Evolutionary conservation across 2,113 vertebrate genomes (phyloP), one percentile per base, ranked within the genome.

Genomic region (Corythaeola cristata): DNA sequence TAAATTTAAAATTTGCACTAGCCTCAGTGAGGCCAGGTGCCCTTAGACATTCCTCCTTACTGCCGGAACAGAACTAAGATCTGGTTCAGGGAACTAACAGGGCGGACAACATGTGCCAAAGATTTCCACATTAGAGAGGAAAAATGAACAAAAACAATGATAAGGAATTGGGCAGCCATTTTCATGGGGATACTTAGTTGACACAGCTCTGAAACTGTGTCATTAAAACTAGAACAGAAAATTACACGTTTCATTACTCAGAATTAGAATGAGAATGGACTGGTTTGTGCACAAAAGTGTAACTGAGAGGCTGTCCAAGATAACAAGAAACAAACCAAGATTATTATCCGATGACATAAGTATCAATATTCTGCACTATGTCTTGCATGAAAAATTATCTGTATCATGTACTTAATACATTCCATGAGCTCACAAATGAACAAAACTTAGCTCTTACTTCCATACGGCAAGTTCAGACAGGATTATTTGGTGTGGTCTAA

Each of bases 171-270:
- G 47, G 73, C 7, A 89, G 80, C 41, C 8, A 1, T 78, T 93
- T 88, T 86, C 60, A 73, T 2, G 1, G 39, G 27, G 53, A 87
- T 72, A 63, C 21, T 89, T 74, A 69, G 15, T 53, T 74, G 86
- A 80, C 60, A 86, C n/a, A 14, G 68, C 58, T 89, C 89, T 89
- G 68, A 92, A 92, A 87, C 41, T 39, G 37, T 8, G 2, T 75
- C 84, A 89, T 89, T 89, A 87, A 89, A 87, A 82, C 60, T 33
- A 78, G 94, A 97, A 96, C 76, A 95, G 73, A 93, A 95, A 90
- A 96, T 96, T 80, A 37, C 24, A 89, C 62, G 55, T 89, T 90
- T 75, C 52, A 37, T 84, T 77, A 63, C 37, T 18, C 72, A 91
- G 84, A 87, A 93, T 90, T 71, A 93, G 55, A 95, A 95, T 90